Base-by-base conservation (phyloP, 2,797 vertebrate species). In the Periophthalmus magnuspinnatus region DNA sequence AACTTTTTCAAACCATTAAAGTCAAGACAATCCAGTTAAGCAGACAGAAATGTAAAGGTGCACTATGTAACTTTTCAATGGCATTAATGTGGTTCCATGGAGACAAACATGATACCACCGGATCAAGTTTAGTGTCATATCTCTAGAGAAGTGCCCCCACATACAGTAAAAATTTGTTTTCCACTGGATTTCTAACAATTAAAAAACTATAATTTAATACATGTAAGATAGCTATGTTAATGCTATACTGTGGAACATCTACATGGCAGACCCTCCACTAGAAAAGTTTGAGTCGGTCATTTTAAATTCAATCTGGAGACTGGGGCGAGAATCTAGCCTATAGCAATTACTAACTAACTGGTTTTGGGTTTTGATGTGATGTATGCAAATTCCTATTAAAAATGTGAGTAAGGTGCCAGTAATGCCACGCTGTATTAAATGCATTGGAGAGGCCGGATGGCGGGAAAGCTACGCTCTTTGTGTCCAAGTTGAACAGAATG, bases 371-470 rank as follows among this genome's bases (percentile, higher is more conserved):
- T 41, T 41, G 34, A 61, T 41, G 10, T 19, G 50, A 72, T n/a
- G 59, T 62, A 62, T 21, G 14, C 68, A 52, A 68, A 76, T 69
- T 64, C 69, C 64, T 68, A 72, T 63, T 61, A 79, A 54, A 72
- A n/a, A 61, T 41, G 34, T 41, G 17, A 61, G 59, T 2, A 21
- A 61, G 59, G 59, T 61, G 59, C 59, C 59, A 61, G 34, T 41
- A 61, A 61, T 41, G 59, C 34, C 59, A 61, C 59, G 21, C 10
- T 6, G 10, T 6, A 22, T 61, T 38, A 80, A 55, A 74, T 16
- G 59, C 63, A 56, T 13, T 8, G 11, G 67, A 52, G 65, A 76
- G 68, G 19, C 59, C 59, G 38, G 59, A 38, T 61, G 59, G 59
- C 36, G 13, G 59, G 59, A 41, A 13, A 21, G 36, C 34, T 21